These are phyloP conservation scores for Cantharis flavilabris DNA, from an alignment of 2,888 invertebrate species.

Conservation along the genomic window DNA sequence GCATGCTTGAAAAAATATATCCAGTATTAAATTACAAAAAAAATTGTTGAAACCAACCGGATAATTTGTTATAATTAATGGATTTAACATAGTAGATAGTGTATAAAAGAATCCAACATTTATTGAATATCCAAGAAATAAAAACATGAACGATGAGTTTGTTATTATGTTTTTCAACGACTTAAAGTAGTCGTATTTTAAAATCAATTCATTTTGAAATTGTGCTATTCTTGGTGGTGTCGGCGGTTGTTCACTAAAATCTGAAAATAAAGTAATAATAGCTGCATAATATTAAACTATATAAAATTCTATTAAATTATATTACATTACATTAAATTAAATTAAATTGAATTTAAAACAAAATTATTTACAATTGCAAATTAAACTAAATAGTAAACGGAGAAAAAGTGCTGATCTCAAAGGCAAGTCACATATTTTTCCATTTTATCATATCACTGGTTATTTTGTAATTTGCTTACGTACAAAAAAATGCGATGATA, in stretches of 20 bases:
- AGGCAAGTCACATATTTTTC: too few relatives aligned
- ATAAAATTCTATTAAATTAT: too few relatives aligned
- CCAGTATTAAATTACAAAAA: background rate
- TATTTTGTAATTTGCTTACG: background rate
- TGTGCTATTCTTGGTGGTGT: constrained; percentile 88
- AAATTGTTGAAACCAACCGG: background rate
- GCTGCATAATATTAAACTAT: too few relatives aligned
- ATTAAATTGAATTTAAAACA: too few relatives aligned
- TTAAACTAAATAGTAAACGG: too few relatives aligned
- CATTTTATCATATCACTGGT: too few relatives aligned
- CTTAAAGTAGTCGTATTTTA: constrained; percentile 34
- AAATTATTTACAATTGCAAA: too few relatives aligned
- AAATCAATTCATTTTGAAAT: constrained; percentile 57
- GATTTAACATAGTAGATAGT: constrained; percentile 1
- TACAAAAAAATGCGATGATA: background rate
- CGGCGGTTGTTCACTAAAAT: constrained; percentile 54
- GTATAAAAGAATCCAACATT: background rate
- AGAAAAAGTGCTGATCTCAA: too few relatives aligned
- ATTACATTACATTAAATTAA: too few relatives aligned
- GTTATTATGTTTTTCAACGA: background rate
- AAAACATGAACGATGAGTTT: constrained; percentile 19
- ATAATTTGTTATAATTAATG: constrained; percentile 4
- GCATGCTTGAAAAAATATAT: background rate
- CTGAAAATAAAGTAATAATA: background rate
- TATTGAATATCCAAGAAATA: background rate